Evolutionary conservation across 1,140 invertebrate species (phyloP).

Genomic region (Sipha flava): DNA sequence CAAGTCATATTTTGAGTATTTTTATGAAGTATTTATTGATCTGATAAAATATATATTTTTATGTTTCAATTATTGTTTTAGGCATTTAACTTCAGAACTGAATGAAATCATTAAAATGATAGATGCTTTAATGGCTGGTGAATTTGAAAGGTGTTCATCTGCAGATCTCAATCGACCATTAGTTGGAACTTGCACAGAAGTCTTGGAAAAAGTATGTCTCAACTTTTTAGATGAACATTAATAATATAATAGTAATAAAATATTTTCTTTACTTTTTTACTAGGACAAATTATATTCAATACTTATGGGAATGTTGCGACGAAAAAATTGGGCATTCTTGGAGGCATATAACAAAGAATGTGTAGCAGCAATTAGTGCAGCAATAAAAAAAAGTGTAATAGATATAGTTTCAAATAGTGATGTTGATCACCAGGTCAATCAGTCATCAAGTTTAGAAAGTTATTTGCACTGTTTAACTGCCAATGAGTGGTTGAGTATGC

Average conservation of each 20-base stretch:
- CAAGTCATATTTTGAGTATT: no score
- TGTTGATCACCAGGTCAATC: constrained; percentile 39
- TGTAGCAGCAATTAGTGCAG: constrained; percentile 75
- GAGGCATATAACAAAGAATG: constrained; percentile 83
- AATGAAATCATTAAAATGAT: constrained; percentile 93
- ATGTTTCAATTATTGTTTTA: constrained; percentile 67
- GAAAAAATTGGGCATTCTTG: constrained; percentile 79
- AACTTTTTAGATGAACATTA: neutral
- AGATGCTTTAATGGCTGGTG: constrained; percentile 91
- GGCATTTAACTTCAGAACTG: constrained; percentile 91
- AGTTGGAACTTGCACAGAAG: constrained; percentile 53
- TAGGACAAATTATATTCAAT: constrained; percentile 81
- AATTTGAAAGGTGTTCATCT: constrained; percentile 87
- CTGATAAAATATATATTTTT: neutral
- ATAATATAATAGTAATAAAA: neutral
- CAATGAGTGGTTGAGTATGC: constrained; percentile 68
- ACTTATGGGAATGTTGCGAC: constrained; percentile 76
- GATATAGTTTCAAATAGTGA: constrained; percentile 65
- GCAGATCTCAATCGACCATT: constrained; percentile 82
- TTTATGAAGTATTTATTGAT: no score
- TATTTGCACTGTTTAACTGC: constrained; percentile 55
- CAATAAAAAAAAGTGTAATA: constrained; percentile 80
- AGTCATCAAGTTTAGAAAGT: constrained; percentile 49
- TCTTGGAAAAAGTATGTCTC: constrained; percentile 51
- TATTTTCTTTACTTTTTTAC: constrained; percentile 36